Evolutionary conservation across 2,797 vertebrate genomes (phyloP).

Genomic region (Menidia menidia): DNA sequence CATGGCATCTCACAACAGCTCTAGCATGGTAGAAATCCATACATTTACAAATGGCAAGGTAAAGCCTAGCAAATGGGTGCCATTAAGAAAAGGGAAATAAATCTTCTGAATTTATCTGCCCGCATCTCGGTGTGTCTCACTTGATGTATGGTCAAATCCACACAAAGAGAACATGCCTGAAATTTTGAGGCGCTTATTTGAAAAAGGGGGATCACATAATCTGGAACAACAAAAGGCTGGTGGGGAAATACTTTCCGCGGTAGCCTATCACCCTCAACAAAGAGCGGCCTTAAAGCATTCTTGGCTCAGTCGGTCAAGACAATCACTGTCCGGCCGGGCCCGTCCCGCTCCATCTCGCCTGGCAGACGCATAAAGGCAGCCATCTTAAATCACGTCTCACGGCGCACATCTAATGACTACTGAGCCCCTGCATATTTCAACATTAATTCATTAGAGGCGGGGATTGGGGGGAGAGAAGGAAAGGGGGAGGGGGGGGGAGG

Average conservation of each 20-base stretch:
- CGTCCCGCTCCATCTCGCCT: conserved; percentile 70
- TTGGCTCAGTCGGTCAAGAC: conserved; percentile 66
- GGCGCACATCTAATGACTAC: conserved; percentile 93
- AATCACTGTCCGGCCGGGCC: conserved; percentile 65
- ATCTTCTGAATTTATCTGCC: conserved; percentile 36
- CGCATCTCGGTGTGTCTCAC: conserved; percentile 12
- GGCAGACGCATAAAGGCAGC: conserved; percentile 79
- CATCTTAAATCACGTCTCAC: conserved; percentile 87
- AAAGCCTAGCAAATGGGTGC: not conserved
- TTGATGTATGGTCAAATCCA: conserved; percentile 27
- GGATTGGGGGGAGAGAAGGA: conserved; percentile 81
- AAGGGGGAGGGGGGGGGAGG: conserved; percentile 71
- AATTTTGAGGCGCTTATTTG: conserved; percentile 3
- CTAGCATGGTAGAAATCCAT: not conserved
- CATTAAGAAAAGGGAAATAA: conserved; percentile 23
- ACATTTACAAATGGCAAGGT: conserved; percentile 8
- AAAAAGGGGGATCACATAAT: conserved; percentile 16
- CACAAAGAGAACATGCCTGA: conserved; percentile 9
- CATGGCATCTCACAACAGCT: conserved; percentile 14
- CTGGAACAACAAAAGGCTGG: conserved; percentile 8
- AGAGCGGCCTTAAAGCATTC: conserved; percentile 45
- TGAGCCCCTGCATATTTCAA: conserved; percentile 93
- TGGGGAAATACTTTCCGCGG: conserved; percentile 8
- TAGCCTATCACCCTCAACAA: conserved; percentile 35
- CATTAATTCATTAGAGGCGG: conserved; percentile 97